These are phyloP conservation scores for Syrrhaptes paradoxus DNA, from an alignment of 2,113 vertebrate species.

Conservation along the genomic window DNA sequence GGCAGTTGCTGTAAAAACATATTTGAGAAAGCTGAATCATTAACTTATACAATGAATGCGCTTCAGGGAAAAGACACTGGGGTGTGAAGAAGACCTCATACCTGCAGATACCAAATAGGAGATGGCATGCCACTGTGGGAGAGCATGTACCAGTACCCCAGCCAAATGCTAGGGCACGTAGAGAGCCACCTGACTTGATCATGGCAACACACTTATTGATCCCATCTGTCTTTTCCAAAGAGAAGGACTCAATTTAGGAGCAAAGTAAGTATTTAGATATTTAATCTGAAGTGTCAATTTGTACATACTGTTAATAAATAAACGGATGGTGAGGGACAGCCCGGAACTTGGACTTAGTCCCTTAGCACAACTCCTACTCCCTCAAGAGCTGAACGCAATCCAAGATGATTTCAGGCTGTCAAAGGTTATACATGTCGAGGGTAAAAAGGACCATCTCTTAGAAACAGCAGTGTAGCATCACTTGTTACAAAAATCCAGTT, in stretches of 20 bases:
- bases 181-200: not conserved
- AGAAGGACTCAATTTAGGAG: not conserved
- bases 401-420: not conserved
- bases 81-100: not conserved
- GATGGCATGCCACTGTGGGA: not conserved
- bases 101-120: not conserved
- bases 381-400: not conserved
- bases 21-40: not conserved
- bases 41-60: not conserved
- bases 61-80: not conserved
- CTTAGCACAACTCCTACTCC: not conserved
- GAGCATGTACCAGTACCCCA: not conserved
- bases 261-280: not conserved
- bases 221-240: not conserved
- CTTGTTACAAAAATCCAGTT: not conserved
- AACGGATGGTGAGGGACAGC: not conserved
- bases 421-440: not conserved
- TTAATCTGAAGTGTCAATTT: not conserved
- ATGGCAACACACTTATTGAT: not conserved
- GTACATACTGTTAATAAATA: not conserved
- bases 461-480: not conserved
- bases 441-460: not conserved
- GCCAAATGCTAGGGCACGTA: not conserved
- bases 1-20: slow-evolving; percentile 70
- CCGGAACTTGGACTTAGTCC: not conserved